Base-by-base conservation (phyloP, 2,888 invertebrate species). In the Cephus rjabovi region DNA sequence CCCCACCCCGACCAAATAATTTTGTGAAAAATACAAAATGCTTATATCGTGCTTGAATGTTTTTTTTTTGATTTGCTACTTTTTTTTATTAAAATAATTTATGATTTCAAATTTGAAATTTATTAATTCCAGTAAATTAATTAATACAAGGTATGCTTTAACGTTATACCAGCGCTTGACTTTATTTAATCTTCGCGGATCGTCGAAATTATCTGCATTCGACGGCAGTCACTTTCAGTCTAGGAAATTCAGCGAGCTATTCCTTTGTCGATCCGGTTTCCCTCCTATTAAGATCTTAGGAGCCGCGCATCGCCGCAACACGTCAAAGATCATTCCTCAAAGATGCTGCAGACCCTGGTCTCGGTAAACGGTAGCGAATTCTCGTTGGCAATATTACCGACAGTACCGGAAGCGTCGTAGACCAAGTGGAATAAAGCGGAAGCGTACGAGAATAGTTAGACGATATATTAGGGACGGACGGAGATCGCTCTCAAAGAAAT, bases 201-300 rank as follows among this genome's bases (percentile, higher is more conserved):
- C 9, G 6, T 0, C 23, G 23, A 56, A 23, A 56, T 56, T 23
- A 23, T 56, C 56, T 56, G 23, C 56, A 23, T 23, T 56, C 56
- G 56, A 56, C 56, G 9, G 23, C 56, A 56, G 84, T 76, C 80
- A 83, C 82, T 83, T 82, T 77, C 79, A 82, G 82, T 81, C 81
- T 82, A 74, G 80, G 83, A 83, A 83, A 82, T 82, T 83, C 81
- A 78, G 70, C 75, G 76, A 80, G 83, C 82, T 76, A 85, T 81
- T 80, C 83, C 83, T 87, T 86, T 86, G 87, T 87, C 79, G 76
- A 76, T 69, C 75, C 71, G 40, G 78, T 77, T 79, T 77, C 78
- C 37, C 76, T 84, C 82, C 83, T 85, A 86, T 86, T 84, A 86
- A 81, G 81, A 79, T 76, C 79, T 79, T 15, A 15, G 56, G 33